A percentile compares a stretch with the other conserved stretches of the same genome.
Evolutionary conservation across 2,888 invertebrate genomes (phyloP).

Genomic region (Nemotelus pantherinus): DNA sequence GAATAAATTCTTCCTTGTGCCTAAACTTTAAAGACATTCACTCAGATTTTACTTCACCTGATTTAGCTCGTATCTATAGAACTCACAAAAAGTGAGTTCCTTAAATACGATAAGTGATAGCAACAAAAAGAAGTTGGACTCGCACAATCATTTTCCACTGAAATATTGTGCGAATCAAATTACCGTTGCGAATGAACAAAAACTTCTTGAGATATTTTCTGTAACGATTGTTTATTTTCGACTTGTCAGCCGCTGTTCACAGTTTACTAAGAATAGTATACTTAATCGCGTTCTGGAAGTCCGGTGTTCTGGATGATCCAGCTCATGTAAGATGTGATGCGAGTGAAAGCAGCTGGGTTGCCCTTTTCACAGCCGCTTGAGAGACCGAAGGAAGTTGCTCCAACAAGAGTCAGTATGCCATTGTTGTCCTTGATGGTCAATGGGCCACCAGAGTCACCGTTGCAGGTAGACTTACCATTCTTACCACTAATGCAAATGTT

Average conservation of each 20-base stretch:
- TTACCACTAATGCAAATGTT: constrained; percentile 59
- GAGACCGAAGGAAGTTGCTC: constrained; percentile 45
- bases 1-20: no score
- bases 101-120: no score
- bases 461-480: constrained; percentile 58
- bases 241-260: not conserved
- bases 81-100: no score
- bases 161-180: no score
- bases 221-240: not conserved
- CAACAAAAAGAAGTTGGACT: no score
- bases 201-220: not conserved
- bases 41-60: no score
- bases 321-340: constrained; percentile 38
- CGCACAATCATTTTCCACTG: no score
- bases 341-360: constrained; percentile 45
- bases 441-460: constrained; percentile 61
- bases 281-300: constrained; percentile 18
- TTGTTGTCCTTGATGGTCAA: constrained; percentile 49
- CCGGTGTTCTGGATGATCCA: constrained; percentile 41
- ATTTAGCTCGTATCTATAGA: no score
- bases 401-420: constrained; percentile 38
- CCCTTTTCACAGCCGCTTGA: constrained; percentile 44
- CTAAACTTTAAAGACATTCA: no score
- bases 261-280: not conserved
- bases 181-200: no score